Percentiles rank a stretch among this genome's conserved stretches.
These are phyloP conservation scores for Dryadula phaetusa DNA, from an alignment of 2,888 invertebrate species.

Conservation along the genomic window DNA sequence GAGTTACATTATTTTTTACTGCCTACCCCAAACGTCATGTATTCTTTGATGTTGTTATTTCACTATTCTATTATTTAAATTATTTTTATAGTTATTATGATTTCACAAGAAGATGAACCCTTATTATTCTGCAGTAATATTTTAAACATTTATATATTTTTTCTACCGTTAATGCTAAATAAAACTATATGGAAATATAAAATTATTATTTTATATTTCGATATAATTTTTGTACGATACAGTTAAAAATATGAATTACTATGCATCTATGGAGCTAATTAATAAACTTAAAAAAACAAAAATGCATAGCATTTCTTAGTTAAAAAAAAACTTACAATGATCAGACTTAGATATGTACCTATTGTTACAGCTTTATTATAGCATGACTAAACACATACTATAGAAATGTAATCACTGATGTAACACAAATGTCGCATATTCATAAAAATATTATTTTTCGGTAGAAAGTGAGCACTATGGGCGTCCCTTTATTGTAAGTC, in stretches of 20 bases:
- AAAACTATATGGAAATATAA: too few relatives aligned
- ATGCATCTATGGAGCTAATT: too few relatives aligned
- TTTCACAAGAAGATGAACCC: slow-evolving; percentile 55
- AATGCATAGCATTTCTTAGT: too few relatives aligned
- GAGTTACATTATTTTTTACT: slow-evolving; percentile 65
- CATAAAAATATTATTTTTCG: slow-evolving; percentile 67
- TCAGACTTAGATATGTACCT: too few relatives aligned
- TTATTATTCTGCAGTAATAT: too few relatives aligned
- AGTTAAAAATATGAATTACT: too few relatives aligned
- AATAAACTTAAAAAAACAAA: too few relatives aligned
- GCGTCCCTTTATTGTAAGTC: slow-evolving; percentile 72
- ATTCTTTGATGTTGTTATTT: slow-evolving; percentile 62
- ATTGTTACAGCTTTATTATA: neutral
- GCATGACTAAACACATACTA: slow-evolving; percentile 72
- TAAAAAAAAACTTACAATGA: too few relatives aligned
- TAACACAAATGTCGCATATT: slow-evolving; percentile 79
- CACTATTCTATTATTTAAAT: slow-evolving; percentile 67
- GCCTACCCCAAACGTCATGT: slow-evolving; percentile 58
- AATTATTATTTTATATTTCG: too few relatives aligned
- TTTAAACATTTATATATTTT: too few relatives aligned
- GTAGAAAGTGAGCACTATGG: slow-evolving; percentile 70
- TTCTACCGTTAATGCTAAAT: too few relatives aligned
- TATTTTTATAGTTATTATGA: slow-evolving; percentile 69
- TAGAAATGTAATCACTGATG: slow-evolving; percentile 76
- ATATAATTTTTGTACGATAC: too few relatives aligned